Evolutionary conservation across 1,140 invertebrate genomes (phyloP).

Genomic region (Sitobion miscanthi): DNA sequence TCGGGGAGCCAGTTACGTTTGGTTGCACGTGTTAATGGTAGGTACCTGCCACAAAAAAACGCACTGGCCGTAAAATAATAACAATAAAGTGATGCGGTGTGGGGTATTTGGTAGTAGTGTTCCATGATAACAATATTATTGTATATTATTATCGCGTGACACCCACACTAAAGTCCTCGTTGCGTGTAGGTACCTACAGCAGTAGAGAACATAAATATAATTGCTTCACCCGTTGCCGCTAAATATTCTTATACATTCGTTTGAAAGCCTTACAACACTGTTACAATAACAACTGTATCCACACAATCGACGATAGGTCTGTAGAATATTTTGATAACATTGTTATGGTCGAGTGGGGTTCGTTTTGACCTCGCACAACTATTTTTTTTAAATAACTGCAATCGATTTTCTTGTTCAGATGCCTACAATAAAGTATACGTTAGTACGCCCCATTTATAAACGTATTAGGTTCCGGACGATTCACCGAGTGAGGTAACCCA

Average conservation of each 20-base stretch:
- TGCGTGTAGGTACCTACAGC: not conserved
- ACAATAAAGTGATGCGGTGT: not conserved
- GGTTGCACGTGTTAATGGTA: constrained; percentile 50
- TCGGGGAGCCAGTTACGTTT: not conserved
- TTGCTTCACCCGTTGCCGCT: not conserved
- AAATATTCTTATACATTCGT: not conserved
- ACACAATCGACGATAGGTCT: not conserved
- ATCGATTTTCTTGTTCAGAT: not conserved
- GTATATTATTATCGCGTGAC: not conserved
- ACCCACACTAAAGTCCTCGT: not conserved
- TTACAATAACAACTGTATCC: too few relatives aligned
- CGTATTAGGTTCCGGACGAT: not conserved
- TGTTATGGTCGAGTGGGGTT: not conserved
- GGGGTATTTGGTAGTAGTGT: not conserved
- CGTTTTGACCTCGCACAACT: not conserved
- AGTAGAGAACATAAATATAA: not conserved
- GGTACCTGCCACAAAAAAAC: constrained; percentile 41
- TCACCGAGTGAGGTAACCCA: not conserved
- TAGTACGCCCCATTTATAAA: not conserved
- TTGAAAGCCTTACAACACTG: not conserved
- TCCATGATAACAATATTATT: not conserved
- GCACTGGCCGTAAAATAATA: constrained; percentile 19
- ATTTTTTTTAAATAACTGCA: not conserved
- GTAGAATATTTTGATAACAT: not conserved
- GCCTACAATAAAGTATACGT: not conserved